Percentiles rank a stretch among this genome's conserved stretches.
These are phyloP conservation scores for Cyaniris semiargus DNA, from an alignment of 2,888 invertebrate genomes.

Conservation along the genomic window DNA sequence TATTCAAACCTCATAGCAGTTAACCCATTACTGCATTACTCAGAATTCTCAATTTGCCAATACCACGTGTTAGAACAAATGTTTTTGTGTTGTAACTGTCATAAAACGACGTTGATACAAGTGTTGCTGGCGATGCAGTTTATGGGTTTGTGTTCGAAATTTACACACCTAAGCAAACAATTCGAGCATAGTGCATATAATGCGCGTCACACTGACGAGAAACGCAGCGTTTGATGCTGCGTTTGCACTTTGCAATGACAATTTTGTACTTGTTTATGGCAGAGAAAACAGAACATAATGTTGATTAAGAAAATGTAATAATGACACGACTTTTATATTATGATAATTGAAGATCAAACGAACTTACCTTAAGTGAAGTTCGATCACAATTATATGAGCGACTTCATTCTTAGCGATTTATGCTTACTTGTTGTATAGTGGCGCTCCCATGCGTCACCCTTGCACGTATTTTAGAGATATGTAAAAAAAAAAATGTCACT, in stretches of 20 bases:
- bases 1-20: neutral
- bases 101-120: constrained; percentile 44
- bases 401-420: too few relatives aligned
- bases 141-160: constrained; percentile 61
- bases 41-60: constrained; percentile 26
- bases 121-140: constrained; percentile 56
- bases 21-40: neutral
- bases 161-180: constrained; percentile 62
- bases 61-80: constrained; percentile 33
- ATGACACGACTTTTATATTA: too few relatives aligned
- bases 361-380: too few relatives aligned
- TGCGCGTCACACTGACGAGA: neutral
- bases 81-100: constrained; percentile 31
- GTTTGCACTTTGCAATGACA: neutral
- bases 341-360: too few relatives aligned
- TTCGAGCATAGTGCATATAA: constrained; percentile 49
- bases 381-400: too few relatives aligned
- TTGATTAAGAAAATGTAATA: too few relatives aligned
- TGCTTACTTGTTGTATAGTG: too few relatives aligned
- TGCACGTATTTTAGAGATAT: too few relatives aligned
- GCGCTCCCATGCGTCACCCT: too few relatives aligned
- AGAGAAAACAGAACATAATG: too few relatives aligned
- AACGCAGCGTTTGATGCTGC: neutral
- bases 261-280: too few relatives aligned
- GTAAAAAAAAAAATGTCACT: too few relatives aligned